Percentiles rank a stretch among this genome's conserved stretches.
Evolutionary conservation across 1,140 invertebrate species (phyloP).

Genomic region (Leptonema lineaticorne): DNA sequence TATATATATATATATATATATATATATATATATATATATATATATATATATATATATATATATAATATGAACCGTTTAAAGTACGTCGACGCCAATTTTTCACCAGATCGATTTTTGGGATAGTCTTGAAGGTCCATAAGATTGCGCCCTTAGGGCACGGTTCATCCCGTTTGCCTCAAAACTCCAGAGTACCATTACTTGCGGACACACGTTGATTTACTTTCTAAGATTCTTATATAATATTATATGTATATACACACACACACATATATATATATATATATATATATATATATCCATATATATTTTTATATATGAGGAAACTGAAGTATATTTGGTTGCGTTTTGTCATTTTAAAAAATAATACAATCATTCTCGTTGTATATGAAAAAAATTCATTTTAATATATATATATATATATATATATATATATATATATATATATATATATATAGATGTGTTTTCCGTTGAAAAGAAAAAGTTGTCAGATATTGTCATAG

Average conservation of each 20-base stretch:
- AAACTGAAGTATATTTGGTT: too few relatives aligned
- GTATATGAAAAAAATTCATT: too few relatives aligned
- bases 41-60: not conserved
- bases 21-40: not conserved
- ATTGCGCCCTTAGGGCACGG: slow-evolving; percentile 8
- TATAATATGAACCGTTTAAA: not conserved
- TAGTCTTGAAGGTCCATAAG: not conserved
- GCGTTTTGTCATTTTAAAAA: too few relatives aligned
- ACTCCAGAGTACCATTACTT: not conserved
- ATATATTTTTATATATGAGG: not conserved
- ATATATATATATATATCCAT: not conserved
- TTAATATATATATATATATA: too few relatives aligned
- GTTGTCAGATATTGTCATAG: too few relatives aligned
- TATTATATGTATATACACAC: not conserved
- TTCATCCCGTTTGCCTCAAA: not conserved
- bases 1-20: not conserved
- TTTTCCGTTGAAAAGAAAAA: too few relatives aligned
- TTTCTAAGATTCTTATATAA: too few relatives aligned
- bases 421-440: too few relatives aligned
- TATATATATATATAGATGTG: too few relatives aligned
- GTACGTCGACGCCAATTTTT: not conserved
- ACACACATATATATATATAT: not conserved
- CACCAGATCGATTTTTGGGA: not conserved
- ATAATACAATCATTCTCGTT: too few relatives aligned
- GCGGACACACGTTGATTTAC: too few relatives aligned